Evolutionary conservation across 1,140 invertebrate genomes (phyloP).

Genomic region (Aporrectodea caliginosa): DNA sequence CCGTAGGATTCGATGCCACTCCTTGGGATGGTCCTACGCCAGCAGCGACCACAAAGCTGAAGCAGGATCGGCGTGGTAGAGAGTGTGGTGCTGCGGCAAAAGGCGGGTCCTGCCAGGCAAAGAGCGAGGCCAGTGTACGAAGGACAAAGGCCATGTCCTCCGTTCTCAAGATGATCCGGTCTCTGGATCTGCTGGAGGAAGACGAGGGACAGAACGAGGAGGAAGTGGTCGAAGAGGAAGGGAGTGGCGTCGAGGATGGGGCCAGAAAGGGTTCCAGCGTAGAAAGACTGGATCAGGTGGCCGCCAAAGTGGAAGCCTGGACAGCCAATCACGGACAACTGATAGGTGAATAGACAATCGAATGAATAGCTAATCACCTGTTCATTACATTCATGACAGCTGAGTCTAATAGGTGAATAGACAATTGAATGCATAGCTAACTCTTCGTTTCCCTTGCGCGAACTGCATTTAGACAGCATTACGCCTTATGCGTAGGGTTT

Average conservation of each 20-base stretch:
- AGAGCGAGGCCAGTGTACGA: not conserved
- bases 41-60: not conserved
- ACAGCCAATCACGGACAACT: not conserved
- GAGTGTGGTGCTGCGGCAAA: not conserved
- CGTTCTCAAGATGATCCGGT: not conserved
- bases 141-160: not conserved
- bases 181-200: not conserved
- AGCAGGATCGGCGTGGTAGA: not conserved
- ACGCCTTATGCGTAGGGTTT: no score
- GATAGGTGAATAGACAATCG: not conserved
- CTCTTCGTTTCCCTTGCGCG: no score
- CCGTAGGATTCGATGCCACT: not conserved
- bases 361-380: no score
- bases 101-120: no score
- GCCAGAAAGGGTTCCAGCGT: not conserved
- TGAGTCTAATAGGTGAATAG: no score
- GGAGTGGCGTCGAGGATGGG: not conserved
- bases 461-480: no score
- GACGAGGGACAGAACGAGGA: no score
- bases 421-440: no score
- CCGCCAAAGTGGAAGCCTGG: not conserved
- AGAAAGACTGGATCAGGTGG: not conserved
- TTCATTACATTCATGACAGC: no score
- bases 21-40: not conserved
- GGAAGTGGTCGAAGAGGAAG: not conserved